Base-by-base conservation (phyloP, 2,888 invertebrate genomes). In the Archips crataeganus region DNA sequence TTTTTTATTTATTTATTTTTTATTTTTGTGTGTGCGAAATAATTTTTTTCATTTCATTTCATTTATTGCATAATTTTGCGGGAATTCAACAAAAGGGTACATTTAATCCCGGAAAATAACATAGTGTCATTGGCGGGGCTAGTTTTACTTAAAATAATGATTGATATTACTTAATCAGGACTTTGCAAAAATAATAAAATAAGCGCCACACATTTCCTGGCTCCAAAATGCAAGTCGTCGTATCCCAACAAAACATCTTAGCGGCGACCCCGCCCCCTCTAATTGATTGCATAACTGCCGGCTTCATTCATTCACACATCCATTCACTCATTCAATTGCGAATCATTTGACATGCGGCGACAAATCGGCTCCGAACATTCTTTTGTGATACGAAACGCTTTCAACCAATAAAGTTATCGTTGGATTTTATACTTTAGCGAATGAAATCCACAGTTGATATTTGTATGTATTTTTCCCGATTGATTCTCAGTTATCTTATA, bases 261-360 rank as follows among this genome's bases (percentile, higher is more conserved):
- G 68, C 59, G 63, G 73, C 77, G 75, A 83, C 80, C 84, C 89
- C 93, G 90, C 93, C 93, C 87, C 76, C 88, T 86, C 86, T 92
- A 92, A 92, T 91, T 89, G 90, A 92, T 93, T 93, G 93, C 92
- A 88, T 91, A 91, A 93, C 90, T 87, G 87, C 87, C 87, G 86
- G 85, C 83, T 82, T 82, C 83, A 80, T 82, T 82, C 84, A 83
- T 84, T 82, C 83, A 81, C 82, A 82, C 85, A 81, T 81, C 79
- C 84, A 83, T 85, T 80, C 81, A 81, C 76, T 81, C 82, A 80
- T 83, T 83, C 85, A 88, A 84, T 82, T 82, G 83, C 78, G 81
- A 81, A 81, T 84, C 87, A 85, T 91, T 90, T 88, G 90, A 90
- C 87, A 89, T 87, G 87, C 88, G 88, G 91, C 91, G 91, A 91